Base-by-base conservation (phyloP, 2,113 vertebrate species). In the Silurus glanis region DNA sequence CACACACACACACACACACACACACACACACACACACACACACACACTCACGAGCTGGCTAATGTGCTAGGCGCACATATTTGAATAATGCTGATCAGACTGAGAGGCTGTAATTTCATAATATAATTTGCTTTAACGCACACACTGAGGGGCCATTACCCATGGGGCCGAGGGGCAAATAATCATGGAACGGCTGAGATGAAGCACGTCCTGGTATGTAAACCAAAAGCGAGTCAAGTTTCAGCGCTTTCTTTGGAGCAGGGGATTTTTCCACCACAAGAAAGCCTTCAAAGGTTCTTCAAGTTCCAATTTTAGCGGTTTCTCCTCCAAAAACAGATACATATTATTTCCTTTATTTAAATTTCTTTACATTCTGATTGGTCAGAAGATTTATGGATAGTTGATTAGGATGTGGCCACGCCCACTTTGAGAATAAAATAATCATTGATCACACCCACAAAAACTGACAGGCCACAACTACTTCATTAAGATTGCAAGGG, bases 51-150 rank as follows among this genome's bases (percentile, higher is more conserved):
- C 62, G 5, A 4, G 7, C 76, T 28, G 23, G 47, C 16, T 83
- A 83, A 83, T 86, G 86, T 90, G 83, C 55, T 69, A 75, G 64
- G 16, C 82, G 72, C 83, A 80, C 87, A 89, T 62, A 89, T 91
- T 90, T 89, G 89, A 90, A 91, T 90, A 89, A 88, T 90, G 90
- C 89, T 88, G 88, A 91, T 89, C 90, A 89, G 87, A 82, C 85
- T 80, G 76, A 82, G 84, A 82, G 82, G 86, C 88, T 89, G 86
- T 90, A 90, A 92, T 91, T 91, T 91, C 89, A 89, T 90, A 84
- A 90, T 92, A 91, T 90, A 86, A 90, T 91, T 91, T 91, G 86
- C 88, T 85, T 78, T 90, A 90, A 90, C 81, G 90, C 88, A 86
- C 75, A 90, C 51, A 84, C 69, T 79, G 83, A 55, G 80, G 83